Base-by-base conservation (phyloP, 1,140 invertebrate species). In the Ditylenchus dipsaci region DNA sequence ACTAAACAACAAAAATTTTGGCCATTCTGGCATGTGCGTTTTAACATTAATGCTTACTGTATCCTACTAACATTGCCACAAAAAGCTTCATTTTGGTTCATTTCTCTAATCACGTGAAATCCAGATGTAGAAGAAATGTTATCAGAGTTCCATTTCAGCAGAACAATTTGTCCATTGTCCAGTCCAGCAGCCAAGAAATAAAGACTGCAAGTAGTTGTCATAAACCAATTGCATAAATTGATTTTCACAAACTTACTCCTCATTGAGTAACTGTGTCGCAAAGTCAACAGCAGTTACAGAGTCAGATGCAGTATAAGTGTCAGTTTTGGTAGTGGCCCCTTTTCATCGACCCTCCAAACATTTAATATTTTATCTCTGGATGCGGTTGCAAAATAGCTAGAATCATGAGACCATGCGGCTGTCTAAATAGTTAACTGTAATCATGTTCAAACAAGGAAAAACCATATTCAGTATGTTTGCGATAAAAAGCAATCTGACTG, bases 11-110 rank as follows among this genome's bases (percentile, higher is more conserved):
- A 21, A 38, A 38, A 11, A 53, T 21, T 21, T 26, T 7, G 15
- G 15, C 23, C 3, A 53, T 53, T 21, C n/a, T 53, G 11, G n/a
- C 11, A 13, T 45, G n/a, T 45, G 11, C 43, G 43, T 45, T 19
- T 53, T 3, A 61, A 61, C 29, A 7, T 33, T 26, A n/a, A n/a
- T 61, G 3, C 38, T 19, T 8, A 61, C 59, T n/a, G n/a, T 19
- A 61, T 61, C 29, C 38, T 29, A 17, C 27, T 59, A 17, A 11
- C 19, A 21, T 5, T 29, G 17, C 56, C 65, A 21, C 23, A 62
- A 67, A 67, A 67, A n/a, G 56, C 57, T 67, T 59, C 3, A 29
- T 67, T 60, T 29, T 42, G 65, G 23, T 53, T 57, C 19, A 63
- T 43, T 67, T 60, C 9, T 33, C 1, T 43, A 47, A 33, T 27